Base-by-base conservation (phyloP, 2,888 invertebrate species). In the Helicoverpa assulta region DNA sequence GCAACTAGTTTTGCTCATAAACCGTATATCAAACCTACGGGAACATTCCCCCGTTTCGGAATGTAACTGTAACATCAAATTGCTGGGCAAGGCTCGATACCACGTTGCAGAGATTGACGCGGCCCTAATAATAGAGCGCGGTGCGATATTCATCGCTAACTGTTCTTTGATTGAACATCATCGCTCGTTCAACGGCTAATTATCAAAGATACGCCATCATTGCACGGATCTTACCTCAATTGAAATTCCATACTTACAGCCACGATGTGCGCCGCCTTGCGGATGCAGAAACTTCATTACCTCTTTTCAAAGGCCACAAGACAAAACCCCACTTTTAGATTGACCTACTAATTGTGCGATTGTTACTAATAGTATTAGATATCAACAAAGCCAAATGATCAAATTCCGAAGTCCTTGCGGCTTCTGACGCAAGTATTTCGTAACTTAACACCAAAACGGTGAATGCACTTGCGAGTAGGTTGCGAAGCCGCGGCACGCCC, bases 91-190 rank as follows among this genome's bases (percentile, higher is more conserved):
- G 75, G 64, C 77, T 81, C 81, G 81, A 82, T 79, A 81, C 78
- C 83, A 81, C 82, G 85, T 83, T 81, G 81, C 67, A 73, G 80
- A 85, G 84, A 90, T 90, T 88, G 88, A 89, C 89, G 88, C 80
- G 85, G 89, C 89, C 91, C 91, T 93, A 92, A 93, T 93, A 91
- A 90, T 86, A 90, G 89, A 87, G 83, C 75, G 69, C 83, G 68
- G 91, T 90, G 90, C 90, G 92, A 92, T 93, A 91, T 89, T 89
- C 88, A 93, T 92, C 90, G 89, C 89, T 93, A 93, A 93, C 93
- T 92, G 93, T 93, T 92, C 89, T 90, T 86, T 89, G 92, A 92
- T 90, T 88, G 89, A 90, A 90, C 87, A 89, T 89, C 89, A 86
- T 86, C 82, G 83, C 85, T 84, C 80, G 80, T 86, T 88, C 85